Percentiles rank a stretch among this genome's conserved stretches.
phyloP scores from a whole-genome alignment of 1,140 invertebrate genomes.

The Leptinotarsa texana region DNA sequence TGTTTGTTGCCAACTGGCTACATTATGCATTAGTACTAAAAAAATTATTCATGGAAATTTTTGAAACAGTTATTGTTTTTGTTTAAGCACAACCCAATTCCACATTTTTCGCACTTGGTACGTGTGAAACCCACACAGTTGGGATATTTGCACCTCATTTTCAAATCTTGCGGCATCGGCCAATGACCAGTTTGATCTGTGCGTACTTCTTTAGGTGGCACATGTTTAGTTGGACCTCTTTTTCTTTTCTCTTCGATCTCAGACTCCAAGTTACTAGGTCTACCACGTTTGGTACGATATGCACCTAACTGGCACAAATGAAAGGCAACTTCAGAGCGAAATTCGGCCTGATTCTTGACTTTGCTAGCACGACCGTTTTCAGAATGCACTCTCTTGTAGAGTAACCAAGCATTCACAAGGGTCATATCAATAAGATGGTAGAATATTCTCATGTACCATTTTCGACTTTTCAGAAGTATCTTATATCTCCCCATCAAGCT shows the following conservation, averaged over 20 bases:
- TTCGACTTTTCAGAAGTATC: slow-evolving; percentile 53
- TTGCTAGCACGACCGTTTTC: slow-evolving; percentile 21
- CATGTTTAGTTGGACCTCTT: slow-evolving; percentile 39
- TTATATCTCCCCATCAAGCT: slow-evolving; percentile 55
- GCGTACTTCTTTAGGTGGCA: slow-evolving; percentile 45
- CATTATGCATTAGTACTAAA: slow-evolving; percentile 20
- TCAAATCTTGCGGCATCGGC: background rate
- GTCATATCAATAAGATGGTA: slow-evolving; percentile 45
- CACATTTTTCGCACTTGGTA: slow-evolving; percentile 39
- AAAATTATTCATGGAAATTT: slow-evolving; percentile 19
- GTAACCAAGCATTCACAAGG: slow-evolving; percentile 43
- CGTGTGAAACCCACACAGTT: slow-evolving; percentile 45
- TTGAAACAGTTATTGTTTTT: slow-evolving; percentile 41
- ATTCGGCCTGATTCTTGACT: slow-evolving; percentile 29
- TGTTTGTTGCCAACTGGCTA: slow-evolving; percentile 13
- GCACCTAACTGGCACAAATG: background rate
- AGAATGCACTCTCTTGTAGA: slow-evolving; percentile 29
- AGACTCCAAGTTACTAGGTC: slow-evolving; percentile 7
- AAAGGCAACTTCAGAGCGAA: slow-evolving; percentile 35
- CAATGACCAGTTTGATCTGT: slow-evolving; percentile 42
- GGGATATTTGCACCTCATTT: slow-evolving; percentile 38
- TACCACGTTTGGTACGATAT: slow-evolving; percentile 16
- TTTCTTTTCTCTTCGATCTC: slow-evolving; percentile 43
- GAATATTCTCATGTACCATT: slow-evolving; percentile 47
- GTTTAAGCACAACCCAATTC: slow-evolving; percentile 32